Evolutionary conservation across 35 echinoderm and acorn worm species (phyloP).

Genomic region (Hemicentrotus pulcherrimus): DNA sequence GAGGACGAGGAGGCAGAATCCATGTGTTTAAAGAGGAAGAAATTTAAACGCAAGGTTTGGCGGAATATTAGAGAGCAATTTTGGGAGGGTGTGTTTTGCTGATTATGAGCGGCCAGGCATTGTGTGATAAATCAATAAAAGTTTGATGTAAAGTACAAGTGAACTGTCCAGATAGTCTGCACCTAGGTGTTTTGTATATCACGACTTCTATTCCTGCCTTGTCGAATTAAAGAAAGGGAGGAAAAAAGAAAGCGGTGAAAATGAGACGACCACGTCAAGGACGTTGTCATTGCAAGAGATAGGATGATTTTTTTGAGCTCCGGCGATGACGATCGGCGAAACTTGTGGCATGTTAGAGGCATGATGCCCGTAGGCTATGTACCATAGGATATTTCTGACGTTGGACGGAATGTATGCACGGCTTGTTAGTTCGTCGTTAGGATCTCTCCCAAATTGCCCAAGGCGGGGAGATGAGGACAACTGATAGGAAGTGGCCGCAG

Average conservation of each 20-base stretch:
- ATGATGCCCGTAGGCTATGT: neutral
- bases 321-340: neutral
- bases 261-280: conserved; percentile 21
- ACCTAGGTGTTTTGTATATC: neutral
- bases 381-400: neutral
- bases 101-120: conserved; percentile 2
- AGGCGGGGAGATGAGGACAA: neutral
- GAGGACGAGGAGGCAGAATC: neutral
- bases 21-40: conserved; percentile 25
- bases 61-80: conserved; percentile 18
- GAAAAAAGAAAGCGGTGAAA: neutral
- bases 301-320: neutral
- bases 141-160: conserved; percentile 2
- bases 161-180: neutral
- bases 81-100: conserved; percentile 33
- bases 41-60: neutral
- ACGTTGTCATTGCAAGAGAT: neutral
- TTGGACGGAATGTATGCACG: neutral
- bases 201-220: neutral
- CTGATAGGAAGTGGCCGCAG: neutral
- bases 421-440: neutral
- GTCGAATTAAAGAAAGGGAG: neutral
- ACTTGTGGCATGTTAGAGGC: conserved; percentile 3
- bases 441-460: neutral
- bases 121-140: conserved; percentile 44